These are phyloP conservation scores for Ophion costatus DNA, from an alignment of 2,888 invertebrate species.

Conservation along the genomic window DNA sequence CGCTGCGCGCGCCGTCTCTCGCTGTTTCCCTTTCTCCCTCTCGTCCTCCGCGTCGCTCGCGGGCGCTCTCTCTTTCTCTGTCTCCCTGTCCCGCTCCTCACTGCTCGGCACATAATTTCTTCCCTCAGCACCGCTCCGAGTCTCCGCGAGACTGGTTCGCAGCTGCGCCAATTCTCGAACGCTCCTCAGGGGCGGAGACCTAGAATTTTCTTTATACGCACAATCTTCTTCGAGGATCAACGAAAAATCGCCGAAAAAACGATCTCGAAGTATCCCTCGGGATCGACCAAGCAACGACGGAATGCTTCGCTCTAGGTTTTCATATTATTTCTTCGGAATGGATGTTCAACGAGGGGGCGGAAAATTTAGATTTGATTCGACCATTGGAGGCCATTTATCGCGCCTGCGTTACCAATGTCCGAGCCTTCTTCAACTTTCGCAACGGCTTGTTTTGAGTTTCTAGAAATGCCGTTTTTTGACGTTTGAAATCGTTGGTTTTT, in stretches of 20 bases:
- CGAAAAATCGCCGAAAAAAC: constrained; percentile 12
- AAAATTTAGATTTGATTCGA: background rate
- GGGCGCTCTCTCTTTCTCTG: constrained; percentile 28
- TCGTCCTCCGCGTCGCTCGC: constrained; percentile 4
- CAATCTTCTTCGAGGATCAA: constrained; percentile 3
- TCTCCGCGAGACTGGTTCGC: constrained; percentile 46
- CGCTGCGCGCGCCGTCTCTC: constrained; percentile 41
- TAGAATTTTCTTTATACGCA: constrained; percentile 26
- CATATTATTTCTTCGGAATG: background rate
- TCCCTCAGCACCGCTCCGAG: constrained; percentile 36
- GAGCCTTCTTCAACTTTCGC: too few species aligned
- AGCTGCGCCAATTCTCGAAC: constrained; percentile 60
- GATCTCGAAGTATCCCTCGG: background rate
- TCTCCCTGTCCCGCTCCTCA: background rate
- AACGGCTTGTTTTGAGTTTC: too few species aligned
- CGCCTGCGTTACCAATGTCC: background rate
- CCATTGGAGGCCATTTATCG: background rate
- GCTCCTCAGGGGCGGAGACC: constrained; percentile 59
- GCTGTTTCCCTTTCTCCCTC: constrained; percentile 24
- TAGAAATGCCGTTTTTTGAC: too few species aligned
- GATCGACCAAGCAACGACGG: background rate
- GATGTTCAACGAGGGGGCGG: background rate
- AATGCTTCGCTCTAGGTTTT: background rate
- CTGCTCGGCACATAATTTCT: constrained; percentile 27
- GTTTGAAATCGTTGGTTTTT: too few species aligned